These are phyloP conservation scores for Rafetus swinhoei DNA, from an alignment of 2,113 vertebrate species.

Conservation along the genomic window DNA sequence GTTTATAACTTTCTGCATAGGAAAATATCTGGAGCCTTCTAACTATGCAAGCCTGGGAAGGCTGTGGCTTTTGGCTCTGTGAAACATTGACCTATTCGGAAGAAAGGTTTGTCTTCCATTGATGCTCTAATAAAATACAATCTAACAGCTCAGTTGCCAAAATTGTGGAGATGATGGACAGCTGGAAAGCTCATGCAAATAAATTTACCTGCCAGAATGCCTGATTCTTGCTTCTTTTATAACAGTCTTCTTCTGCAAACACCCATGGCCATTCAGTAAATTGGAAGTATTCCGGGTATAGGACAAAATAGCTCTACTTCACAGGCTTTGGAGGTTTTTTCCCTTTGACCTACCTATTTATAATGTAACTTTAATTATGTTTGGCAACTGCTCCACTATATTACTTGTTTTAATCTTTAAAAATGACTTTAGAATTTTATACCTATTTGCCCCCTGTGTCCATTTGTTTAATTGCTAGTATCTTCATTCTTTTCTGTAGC, in stretches of 20 bases:
- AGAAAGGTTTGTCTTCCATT: not conserved
- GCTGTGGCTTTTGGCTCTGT: not conserved
- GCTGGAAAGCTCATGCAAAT: not conserved
- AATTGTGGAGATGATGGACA: not conserved
- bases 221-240: not conserved
- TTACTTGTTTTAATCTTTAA: not conserved
- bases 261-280: not conserved
- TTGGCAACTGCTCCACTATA: not conserved
- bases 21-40: not conserved
- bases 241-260: not conserved
- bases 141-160: not conserved
- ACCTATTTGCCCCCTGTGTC: not conserved
- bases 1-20: not conserved
- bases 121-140: not conserved
- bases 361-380: not conserved
- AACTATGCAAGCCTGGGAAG: not conserved
- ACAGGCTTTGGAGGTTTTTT: not conserved
- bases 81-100: not conserved
- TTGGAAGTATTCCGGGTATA: not conserved
- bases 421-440: not conserved
- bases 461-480: not conserved
- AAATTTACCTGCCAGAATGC: not conserved
- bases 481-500: not conserved
- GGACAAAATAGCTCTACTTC: not conserved
- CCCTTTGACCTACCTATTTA: not conserved